phyloP scores from a whole-genome alignment of 1,140 invertebrate species.

The Ostrea edulis region DNA sequence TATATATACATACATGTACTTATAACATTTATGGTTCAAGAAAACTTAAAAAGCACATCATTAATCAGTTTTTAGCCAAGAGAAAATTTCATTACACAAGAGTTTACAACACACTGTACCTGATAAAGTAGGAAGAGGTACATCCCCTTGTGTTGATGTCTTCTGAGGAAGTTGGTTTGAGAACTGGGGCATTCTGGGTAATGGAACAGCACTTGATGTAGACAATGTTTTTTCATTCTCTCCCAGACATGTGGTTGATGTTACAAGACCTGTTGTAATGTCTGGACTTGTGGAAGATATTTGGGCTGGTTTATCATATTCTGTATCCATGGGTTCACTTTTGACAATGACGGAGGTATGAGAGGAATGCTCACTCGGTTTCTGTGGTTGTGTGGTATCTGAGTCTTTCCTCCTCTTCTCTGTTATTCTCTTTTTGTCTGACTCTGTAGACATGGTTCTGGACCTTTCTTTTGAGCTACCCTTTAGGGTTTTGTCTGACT shows the following conservation, averaged over 20 bases:
- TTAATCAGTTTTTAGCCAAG: too few species aligned
- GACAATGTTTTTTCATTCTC: not conserved
- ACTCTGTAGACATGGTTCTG: not conserved
- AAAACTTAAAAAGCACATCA: too few species aligned
- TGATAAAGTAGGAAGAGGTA: not conserved
- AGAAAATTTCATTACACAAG: too few species aligned
- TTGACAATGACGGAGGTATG: not conserved
- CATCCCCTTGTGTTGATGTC: slow-evolving; percentile 3
- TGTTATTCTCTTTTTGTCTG: not conserved
- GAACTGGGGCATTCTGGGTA: slow-evolving; percentile 14
- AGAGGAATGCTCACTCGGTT: slow-evolving; percentile 4
- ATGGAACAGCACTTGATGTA: not conserved
- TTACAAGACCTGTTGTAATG: not conserved
- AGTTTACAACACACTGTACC: not conserved
- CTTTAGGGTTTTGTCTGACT: not conserved
- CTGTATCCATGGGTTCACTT: slow-evolving; percentile 39
- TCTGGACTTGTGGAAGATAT: not conserved
- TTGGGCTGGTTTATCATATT: slow-evolving; percentile 15
- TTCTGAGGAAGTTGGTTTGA: not conserved
- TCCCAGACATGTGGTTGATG: not conserved
- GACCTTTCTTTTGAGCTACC: not conserved
- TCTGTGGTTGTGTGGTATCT: not conserved
- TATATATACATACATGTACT: too few species aligned
- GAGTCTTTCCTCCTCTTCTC: not conserved
- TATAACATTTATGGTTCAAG: too few species aligned